phyloP scores from a whole-genome alignment of 2,113 vertebrate genomes.

The Pantherophis guttatus region DNA sequence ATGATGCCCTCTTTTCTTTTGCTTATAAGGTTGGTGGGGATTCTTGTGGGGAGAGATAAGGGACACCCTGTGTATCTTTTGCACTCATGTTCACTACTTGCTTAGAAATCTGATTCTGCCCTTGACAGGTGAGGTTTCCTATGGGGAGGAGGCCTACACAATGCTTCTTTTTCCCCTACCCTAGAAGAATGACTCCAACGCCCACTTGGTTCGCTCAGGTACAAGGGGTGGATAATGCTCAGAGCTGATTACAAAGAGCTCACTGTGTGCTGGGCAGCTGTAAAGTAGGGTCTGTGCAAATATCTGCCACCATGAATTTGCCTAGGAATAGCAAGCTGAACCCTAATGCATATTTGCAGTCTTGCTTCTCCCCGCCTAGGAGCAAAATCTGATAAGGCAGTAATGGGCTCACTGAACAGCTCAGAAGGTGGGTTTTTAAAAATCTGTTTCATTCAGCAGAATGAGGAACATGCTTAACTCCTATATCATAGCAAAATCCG shows the following conservation, averaged over 20 bases:
- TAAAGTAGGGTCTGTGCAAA: constrained; percentile 1
- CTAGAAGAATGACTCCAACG: not conserved
- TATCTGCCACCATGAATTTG: not conserved
- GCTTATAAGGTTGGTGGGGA: not conserved
- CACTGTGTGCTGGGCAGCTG: not conserved
- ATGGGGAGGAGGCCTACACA: not conserved
- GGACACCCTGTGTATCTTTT: not conserved
- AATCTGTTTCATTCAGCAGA: not conserved
- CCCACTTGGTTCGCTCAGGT: not conserved
- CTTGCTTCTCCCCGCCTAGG: not conserved
- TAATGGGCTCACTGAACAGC: not conserved
- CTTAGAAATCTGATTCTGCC: not conserved
- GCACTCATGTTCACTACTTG: not conserved
- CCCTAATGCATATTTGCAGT: not conserved
- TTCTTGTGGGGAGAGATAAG: not conserved
- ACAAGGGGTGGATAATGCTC: not conserved
- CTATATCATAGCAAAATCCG: not conserved
- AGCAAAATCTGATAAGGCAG: not conserved
- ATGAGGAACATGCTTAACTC: not conserved
- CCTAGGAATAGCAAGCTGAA: not conserved
- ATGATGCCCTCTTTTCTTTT: not conserved
- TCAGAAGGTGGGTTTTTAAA: not conserved
- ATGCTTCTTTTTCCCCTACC: not conserved
- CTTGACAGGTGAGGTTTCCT: not conserved
- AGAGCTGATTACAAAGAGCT: not conserved